Conservation (phyloP, 2,888 invertebrate species). For the Pseudococcus longispinus region DNA sequence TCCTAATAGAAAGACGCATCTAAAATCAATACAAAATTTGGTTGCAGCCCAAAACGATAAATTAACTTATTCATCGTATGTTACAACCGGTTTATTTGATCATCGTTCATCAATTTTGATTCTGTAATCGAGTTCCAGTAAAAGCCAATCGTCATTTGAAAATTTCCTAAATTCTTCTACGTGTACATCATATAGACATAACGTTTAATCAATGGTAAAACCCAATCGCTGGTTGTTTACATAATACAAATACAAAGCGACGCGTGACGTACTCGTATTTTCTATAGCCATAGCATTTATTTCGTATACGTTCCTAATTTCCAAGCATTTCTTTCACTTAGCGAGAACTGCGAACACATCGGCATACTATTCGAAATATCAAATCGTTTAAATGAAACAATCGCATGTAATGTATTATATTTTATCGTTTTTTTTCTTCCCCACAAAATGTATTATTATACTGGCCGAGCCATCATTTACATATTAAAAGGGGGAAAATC, state of each 20-base stretch:
- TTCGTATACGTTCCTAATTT: not conserved
- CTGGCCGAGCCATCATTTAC: constrained; percentile 1
- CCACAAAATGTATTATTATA: not conserved
- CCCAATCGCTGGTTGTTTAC: not conserved
- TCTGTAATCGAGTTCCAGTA: not conserved
- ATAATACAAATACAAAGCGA: not conserved
- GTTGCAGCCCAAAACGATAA: not conserved
- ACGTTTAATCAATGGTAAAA: not conserved
- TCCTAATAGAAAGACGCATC: not conserved
- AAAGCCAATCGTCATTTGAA: not conserved
- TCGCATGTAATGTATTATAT: constrained; percentile 7
- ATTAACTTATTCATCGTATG: not conserved
- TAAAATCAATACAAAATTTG: not conserved
- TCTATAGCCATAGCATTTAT: not conserved
- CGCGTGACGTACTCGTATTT: not conserved
- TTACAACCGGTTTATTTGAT: not conserved
- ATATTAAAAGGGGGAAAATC: not conserved
- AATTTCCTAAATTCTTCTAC: not conserved
- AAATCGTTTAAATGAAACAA: not conserved
- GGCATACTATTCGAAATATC: not conserved
- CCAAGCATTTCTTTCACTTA: constrained; percentile 6
- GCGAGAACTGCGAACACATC: not conserved
- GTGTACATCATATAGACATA: not conserved
- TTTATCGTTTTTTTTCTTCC: constrained; percentile 7
- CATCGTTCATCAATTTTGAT: not conserved